Conservation (phyloP, 2,797 vertebrate genomes). For the Cetoscarus ocellatus region DNA sequence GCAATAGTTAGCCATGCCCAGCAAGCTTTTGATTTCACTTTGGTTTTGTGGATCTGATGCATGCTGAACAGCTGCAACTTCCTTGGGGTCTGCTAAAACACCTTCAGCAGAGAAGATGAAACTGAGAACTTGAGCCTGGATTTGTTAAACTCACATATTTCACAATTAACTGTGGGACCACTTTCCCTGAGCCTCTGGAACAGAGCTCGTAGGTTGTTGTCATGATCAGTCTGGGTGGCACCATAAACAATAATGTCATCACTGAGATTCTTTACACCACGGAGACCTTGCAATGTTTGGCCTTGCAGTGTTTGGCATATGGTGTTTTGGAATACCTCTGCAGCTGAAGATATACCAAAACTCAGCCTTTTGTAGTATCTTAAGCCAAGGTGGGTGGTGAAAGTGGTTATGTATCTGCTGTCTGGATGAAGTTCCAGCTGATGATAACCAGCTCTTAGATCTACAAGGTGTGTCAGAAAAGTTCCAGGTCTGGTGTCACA, state of each 20-base stretch:
- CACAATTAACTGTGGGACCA: conserved; percentile 1
- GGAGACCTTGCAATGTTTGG: conserved; percentile 25
- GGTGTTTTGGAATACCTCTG: not conserved
- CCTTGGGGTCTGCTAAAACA: conserved; percentile 31
- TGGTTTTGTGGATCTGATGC: not conserved
- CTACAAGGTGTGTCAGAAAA: too few species aligned
- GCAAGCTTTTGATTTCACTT: conserved; percentile 10
- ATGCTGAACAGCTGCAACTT: not conserved
- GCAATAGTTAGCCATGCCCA: not conserved
- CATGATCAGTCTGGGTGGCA: conserved; percentile 19
- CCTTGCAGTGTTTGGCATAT: not conserved
- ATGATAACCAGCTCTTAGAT: not conserved
- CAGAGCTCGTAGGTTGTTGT: conserved; percentile 14
- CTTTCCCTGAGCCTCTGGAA: conserved; percentile 36
- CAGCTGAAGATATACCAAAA: not conserved
- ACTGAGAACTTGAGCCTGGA: conserved; percentile 29
- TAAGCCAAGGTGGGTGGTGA: not conserved
- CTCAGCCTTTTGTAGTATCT: not conserved
- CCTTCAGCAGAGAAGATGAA: conserved; percentile 31
- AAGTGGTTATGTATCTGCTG: not conserved
- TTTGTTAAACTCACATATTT: conserved; percentile 49
- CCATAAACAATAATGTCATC: conserved; percentile 41
- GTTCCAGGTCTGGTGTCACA: too few species aligned
- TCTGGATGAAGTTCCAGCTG: not conserved
- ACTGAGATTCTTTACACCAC: conserved; percentile 35